Conservation (phyloP, 2,888 invertebrate species). For the Myathropa florea region DNA sequence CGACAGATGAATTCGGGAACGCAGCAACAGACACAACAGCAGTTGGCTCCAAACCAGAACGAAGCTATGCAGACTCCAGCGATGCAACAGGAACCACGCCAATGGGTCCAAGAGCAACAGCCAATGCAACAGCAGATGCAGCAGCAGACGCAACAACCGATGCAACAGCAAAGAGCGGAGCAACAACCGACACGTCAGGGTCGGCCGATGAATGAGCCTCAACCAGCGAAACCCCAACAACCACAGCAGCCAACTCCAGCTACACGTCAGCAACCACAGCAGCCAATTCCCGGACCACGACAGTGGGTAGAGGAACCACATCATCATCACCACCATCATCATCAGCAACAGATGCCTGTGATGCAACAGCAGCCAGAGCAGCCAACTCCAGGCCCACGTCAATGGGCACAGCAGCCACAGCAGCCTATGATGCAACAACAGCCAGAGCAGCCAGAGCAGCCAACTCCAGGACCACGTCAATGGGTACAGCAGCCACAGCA, state of each 20-base stretch:
- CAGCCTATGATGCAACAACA: background rate
- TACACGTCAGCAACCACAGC: conserved; percentile 26
- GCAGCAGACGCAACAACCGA: conserved; percentile 25
- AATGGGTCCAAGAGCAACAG: conserved; percentile 21
- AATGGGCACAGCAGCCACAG: conserved; percentile 21
- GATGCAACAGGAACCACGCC: conserved; percentile 33
- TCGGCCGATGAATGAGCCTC: conserved; percentile 14
- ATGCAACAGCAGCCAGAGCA: conserved; percentile 8
- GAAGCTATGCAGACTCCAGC: background rate
- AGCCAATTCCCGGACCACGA: too few species aligned
- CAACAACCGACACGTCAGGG: conserved; percentile 14
- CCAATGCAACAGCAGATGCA: background rate
- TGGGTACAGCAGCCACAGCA: background rate
- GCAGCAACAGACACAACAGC: background rate
- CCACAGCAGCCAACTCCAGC: conserved; percentile 31
- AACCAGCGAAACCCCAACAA: background rate
- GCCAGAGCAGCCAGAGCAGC: background rate
- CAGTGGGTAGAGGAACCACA: too few species aligned
- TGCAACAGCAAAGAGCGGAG: conserved; percentile 7
- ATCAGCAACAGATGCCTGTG: background rate
- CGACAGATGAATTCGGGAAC: background rate
- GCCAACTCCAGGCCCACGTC: background rate
- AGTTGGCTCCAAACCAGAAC: background rate
- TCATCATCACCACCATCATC: too few species aligned
- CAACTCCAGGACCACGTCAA: background rate